Evolutionary conservation across 2,888 invertebrate species (phyloP).

Genomic region (Ptychoptera contaminata): DNA sequence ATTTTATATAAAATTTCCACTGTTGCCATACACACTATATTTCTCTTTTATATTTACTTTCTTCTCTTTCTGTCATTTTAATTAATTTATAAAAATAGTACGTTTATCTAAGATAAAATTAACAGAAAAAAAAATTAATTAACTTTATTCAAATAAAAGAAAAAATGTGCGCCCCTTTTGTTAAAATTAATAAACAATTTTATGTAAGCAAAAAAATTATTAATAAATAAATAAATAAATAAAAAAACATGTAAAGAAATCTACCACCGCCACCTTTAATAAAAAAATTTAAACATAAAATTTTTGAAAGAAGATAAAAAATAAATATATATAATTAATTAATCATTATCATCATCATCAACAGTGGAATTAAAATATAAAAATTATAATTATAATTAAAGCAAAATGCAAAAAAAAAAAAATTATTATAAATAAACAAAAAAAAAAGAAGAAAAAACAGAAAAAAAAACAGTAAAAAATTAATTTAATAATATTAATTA

Average conservation of each 20-base stretch:
- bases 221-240: not conserved
- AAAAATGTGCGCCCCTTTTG: no score
- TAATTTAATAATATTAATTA: not conserved
- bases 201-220: no score
- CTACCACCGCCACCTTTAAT: not conserved
- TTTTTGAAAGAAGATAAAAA: not conserved
- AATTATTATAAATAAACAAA: not conserved
- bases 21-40: no score
- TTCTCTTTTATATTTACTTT: no score
- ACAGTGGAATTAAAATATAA: no score
- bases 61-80: no score
- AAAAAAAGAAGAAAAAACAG: not conserved
- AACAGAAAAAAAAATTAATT: no score
- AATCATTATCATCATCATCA: no score
- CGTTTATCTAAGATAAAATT: no score
- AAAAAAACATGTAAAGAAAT: not conserved
- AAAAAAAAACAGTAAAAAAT: not conserved
- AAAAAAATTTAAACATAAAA: not conserved
- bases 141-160: no score
- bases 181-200: no score
- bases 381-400: not conserved
- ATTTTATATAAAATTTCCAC: not conserved
- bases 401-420: not conserved
- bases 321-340: not conserved
- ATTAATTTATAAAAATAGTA: no score